Percentiles rank a stretch among this genome's conserved stretches.
Conservation (phyloP, 2,888 invertebrate species). For the Pocota personata region DNA sequence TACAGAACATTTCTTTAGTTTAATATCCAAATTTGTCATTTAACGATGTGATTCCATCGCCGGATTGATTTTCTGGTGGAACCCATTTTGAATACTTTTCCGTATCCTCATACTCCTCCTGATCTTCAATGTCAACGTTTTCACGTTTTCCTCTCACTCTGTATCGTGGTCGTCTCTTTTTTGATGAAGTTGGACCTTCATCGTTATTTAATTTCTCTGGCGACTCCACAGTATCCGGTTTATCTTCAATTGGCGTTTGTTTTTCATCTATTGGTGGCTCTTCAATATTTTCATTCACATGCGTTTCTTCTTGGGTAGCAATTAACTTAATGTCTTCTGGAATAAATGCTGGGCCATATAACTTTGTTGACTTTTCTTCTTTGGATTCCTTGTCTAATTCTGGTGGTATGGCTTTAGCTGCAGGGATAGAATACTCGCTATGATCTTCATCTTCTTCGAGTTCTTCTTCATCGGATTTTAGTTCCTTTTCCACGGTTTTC, state of each 20-base stretch:
- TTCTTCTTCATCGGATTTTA: constrained; percentile 83
- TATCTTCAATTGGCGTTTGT: background rate
- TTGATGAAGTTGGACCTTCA: constrained; percentile 58
- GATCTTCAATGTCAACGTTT: constrained; percentile 81
- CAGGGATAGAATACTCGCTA: background rate
- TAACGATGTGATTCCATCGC: constrained; percentile 90
- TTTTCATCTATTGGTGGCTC: background rate
- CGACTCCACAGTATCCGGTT: background rate
- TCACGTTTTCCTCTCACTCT: constrained; percentile 80
- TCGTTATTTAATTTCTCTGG: constrained; percentile 4
- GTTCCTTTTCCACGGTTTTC: constrained; percentile 66
- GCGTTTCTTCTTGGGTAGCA: constrained; percentile 75
- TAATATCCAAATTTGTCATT: constrained; percentile 92
- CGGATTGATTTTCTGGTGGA: constrained; percentile 89
- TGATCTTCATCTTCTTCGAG: constrained; percentile 52
- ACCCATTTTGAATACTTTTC: constrained; percentile 91
- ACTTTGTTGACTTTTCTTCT: constrained; percentile 68
- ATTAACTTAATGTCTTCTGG: constrained; percentile 76
- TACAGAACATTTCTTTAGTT: constrained; percentile 73
- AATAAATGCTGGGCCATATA: constrained; percentile 74
- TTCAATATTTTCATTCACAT: constrained; percentile 49
- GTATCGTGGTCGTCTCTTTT: constrained; percentile 78
- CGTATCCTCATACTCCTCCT: constrained; percentile 83
- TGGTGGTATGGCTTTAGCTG: constrained; percentile 12
- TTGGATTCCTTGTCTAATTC: constrained; percentile 1